Evolutionary conservation across 2,888 invertebrate genomes (phyloP), one percentile per base, ranked within the genome.

Genomic region (Ditula angustiorana): DNA sequence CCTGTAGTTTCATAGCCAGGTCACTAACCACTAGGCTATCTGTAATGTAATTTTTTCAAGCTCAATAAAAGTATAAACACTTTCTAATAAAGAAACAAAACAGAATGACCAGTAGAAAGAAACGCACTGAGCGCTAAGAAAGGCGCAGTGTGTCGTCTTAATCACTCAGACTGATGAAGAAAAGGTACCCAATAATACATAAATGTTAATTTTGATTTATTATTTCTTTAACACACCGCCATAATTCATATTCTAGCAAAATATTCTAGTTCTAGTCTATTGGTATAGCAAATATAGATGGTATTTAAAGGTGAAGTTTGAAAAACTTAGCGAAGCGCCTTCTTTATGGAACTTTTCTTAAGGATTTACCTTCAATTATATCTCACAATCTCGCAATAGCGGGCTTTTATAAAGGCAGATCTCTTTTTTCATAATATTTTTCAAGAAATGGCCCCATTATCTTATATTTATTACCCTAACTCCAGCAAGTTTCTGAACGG

Each of bases 371-470:
- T 68, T 52, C 63, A 61, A 68, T 64, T 69, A 66, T 61, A 46
- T 60, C 44, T 58, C 44, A 68, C 44, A 70, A 73, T 67, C 71
- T 74, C 67, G 72, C 73, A 74, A 78, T 77, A 74, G 73, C 64
- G 68, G 68, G 67, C 58, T 65, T 71, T 68, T 72, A 72, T 80
- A 78, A 80, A 79, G 74, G 78, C 78, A 74, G 77, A 79, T 79
- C 78, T 81, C 80, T 83, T 84, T 76, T 81, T 79, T 81, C 81
- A 78, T 84, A 81, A 82, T 80, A 85, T 82, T 85, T 85, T 82
- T 75, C 73, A 74, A 84, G 83, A 74, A 86, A 87, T 87, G 81
- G 87, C 72, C 44, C 85, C 84, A 86, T 86, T 86, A 84, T 81
- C 74, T 76, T 69, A 80, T 85, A 87, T 87, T 86, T 87, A 86